phyloP scores from a whole-genome alignment of 2,797 vertebrate genomes.

The Molossus alvarezi region DNA sequence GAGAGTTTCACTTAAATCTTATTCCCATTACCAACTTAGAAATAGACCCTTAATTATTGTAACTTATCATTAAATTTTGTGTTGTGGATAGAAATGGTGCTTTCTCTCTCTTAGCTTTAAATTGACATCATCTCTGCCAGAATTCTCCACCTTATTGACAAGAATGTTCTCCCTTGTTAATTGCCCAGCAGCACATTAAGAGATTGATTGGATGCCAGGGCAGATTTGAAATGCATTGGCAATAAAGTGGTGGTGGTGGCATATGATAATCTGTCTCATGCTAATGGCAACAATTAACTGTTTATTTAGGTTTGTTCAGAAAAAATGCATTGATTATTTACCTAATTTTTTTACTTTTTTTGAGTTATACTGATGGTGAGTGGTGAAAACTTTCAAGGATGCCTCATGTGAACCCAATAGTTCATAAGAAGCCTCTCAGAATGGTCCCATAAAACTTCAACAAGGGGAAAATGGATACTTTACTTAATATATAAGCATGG shows the following conservation, averaged over 20 bases:
- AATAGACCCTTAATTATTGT: conserved; percentile 9
- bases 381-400: conserved; percentile 21
- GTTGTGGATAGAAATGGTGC: conserved; percentile 35
- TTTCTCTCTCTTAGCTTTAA: conserved; percentile 61
- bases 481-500: not conserved
- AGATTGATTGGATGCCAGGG: conserved; percentile 37
- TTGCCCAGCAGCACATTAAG: conserved; percentile 59
- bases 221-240: conserved; percentile 46
- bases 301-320: not conserved
- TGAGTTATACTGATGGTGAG: not conserved
- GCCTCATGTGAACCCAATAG: not conserved
- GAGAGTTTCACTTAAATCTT: conserved; percentile 21
- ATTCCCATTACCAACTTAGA: conserved; percentile 4
- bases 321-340: not conserved
- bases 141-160: conserved; percentile 44
- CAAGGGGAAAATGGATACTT: not conserved
- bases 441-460: not conserved
- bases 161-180: conserved; percentile 72
- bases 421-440: not conserved
- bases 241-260: not conserved
- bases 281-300: conserved; percentile 17
- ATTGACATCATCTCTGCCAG: conserved; percentile 72
- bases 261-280: not conserved
- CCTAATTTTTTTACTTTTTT: conserved; percentile 51
- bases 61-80: conserved; percentile 25